A percentile compares a stretch with the other conserved stretches of the same genome.
These are phyloP conservation scores for Trinorchestia longiramus DNA, from an alignment of 1,140 invertebrate species.

Conservation along the genomic window DNA sequence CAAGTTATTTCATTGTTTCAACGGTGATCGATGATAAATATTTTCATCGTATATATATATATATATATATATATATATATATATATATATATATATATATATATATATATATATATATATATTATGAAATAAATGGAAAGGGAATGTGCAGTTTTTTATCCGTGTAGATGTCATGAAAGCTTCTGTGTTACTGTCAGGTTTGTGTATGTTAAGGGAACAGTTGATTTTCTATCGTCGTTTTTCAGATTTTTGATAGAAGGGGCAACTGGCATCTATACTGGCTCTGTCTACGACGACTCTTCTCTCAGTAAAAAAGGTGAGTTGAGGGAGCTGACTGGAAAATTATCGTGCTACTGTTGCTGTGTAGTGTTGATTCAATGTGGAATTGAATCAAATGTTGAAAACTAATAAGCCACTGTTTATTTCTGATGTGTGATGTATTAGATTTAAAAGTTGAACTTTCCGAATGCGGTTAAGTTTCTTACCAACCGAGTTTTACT, in stretches of 20 bases:
- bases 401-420: not conserved
- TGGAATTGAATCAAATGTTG: not conserved
- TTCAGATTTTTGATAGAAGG: slow-evolving; percentile 69
- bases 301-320: slow-evolving; percentile 65
- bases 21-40: too few relatives aligned
- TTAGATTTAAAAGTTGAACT: not conserved
- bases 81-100: too few relatives aligned
- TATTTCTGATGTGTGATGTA: not conserved
- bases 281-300: slow-evolving; percentile 69
- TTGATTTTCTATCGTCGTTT: not conserved
- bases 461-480: not conserved
- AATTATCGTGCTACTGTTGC: not conserved
- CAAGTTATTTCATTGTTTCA: too few relatives aligned
- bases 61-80: too few relatives aligned
- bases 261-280: slow-evolving; percentile 69
- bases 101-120: too few relatives aligned
- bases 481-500: not conserved
- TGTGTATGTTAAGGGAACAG: not conserved
- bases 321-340: not conserved
- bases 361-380: not conserved
- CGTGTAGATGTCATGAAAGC: too few relatives aligned
- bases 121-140: too few relatives aligned
- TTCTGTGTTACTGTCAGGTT: not conserved
- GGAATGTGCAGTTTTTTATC: too few relatives aligned
- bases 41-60: too few relatives aligned